Conservation (phyloP, 1,140 invertebrate species). For the Neodiprion fabricii region DNA sequence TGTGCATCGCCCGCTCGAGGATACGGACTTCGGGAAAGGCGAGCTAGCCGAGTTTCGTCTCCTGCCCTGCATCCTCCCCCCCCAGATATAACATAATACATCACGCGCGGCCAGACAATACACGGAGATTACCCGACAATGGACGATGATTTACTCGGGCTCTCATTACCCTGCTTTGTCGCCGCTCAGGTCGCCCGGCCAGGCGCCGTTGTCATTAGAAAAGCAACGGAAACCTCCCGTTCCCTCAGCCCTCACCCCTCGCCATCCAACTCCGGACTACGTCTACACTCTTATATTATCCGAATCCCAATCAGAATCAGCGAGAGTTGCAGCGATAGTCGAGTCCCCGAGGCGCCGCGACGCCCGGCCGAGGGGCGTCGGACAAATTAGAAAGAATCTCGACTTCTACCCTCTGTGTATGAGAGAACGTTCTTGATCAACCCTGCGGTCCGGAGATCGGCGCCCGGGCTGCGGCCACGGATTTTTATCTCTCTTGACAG, state of each 20-base stretch:
- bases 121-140: conserved; percentile 54
- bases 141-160: conserved; percentile 56
- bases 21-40: neutral
- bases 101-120: conserved; percentile 53
- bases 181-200: conserved; percentile 44
- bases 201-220: conserved; percentile 48
- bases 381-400: conserved; percentile 46
- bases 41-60: conserved; percentile 28
- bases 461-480: neutral
- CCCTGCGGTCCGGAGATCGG: no score
- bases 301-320: conserved; percentile 18
- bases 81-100: conserved; percentile 55
- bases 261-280: no score
- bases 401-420: conserved; percentile 29
- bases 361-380: conserved; percentile 8
- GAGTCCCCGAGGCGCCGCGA: neutral
- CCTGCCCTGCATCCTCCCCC: conserved; percentile 28
- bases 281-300: conserved; percentile 47
- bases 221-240: conserved; percentile 50
- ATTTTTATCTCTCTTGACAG: neutral
- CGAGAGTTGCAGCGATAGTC: conserved; percentile 13
- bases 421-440: conserved; percentile 45
- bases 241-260: conserved; percentile 9
- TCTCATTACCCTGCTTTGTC: conserved; percentile 57
- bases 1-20: no score